Percentiles rank a stretch among this genome's conserved stretches.
Conservation (phyloP, 2,888 invertebrate genomes). For the Anorthoa munda region DNA sequence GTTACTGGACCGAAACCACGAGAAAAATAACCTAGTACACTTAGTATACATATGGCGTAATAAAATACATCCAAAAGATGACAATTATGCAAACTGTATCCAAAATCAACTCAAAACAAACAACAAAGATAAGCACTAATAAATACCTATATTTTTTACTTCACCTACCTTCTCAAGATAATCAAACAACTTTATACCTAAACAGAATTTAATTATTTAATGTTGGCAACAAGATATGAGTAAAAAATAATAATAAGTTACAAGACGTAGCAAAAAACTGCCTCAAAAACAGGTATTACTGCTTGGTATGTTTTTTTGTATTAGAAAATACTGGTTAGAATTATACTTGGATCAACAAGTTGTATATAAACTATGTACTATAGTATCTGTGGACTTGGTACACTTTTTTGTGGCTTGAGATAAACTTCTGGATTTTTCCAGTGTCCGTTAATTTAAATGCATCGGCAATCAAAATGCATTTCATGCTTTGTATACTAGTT, state of each 20-base stretch:
- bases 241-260: conserved; percentile 51
- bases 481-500: not conserved
- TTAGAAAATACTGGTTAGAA: conserved; percentile 29
- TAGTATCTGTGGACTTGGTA: not conserved
- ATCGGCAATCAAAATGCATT: no score
- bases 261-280: conserved; percentile 39
- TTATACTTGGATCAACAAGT: conserved; percentile 23
- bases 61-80: not conserved
- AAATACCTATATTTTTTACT: conserved; percentile 32
- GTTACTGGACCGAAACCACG: fast-evolving
- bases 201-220: conserved; percentile 43
- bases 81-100: not conserved
- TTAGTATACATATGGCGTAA: not conserved
- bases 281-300: conserved; percentile 53
- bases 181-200: conserved; percentile 31
- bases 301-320: conserved; percentile 51
- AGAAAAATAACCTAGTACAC: no score
- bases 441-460: not conserved
- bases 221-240: conserved; percentile 49
- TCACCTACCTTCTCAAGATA: conserved; percentile 10
- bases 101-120: conserved; percentile 26
- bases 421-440: not conserved
- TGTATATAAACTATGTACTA: conserved; percentile 5
- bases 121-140: conserved; percentile 14
- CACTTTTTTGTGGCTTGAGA: not conserved